Percentiles rank a stretch among this genome's conserved stretches.
These are phyloP conservation scores for Octodon degus DNA, from an alignment of 2,113 vertebrate genomes.

Conservation along the genomic window DNA sequence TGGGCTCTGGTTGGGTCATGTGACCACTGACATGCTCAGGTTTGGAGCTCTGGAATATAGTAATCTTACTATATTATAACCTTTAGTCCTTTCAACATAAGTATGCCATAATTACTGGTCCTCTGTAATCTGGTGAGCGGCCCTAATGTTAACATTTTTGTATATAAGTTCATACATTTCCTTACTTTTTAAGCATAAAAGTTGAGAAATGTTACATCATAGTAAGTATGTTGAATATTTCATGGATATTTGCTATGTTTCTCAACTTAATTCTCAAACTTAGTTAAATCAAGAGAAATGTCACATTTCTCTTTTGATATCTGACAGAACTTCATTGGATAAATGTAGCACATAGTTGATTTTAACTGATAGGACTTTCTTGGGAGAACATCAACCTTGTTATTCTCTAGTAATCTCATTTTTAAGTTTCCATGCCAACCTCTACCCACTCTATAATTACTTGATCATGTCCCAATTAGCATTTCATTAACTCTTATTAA, in stretches of 20 bases:
- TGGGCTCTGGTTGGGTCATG: background rate
- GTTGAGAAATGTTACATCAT: background rate
- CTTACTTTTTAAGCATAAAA: too few relatives aligned
- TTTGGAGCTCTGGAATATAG: background rate
- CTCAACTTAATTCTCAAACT: background rate
- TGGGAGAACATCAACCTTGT: background rate
- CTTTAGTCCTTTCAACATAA: background rate
- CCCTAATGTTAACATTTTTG: too few relatives aligned
- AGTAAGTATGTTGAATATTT: slow-evolving; percentile 11
- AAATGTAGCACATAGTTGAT: background rate
- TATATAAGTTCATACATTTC: too few relatives aligned
- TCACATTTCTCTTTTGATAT: background rate
- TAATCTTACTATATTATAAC: background rate
- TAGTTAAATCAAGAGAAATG: background rate
- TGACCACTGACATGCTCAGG: background rate
- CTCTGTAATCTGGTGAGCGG: too few relatives aligned
- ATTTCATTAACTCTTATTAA: background rate
- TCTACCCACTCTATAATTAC: background rate
- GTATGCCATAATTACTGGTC: background rate
- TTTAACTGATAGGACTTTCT: background rate
- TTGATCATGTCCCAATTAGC: background rate
- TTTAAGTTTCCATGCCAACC: background rate
- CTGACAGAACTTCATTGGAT: background rate
- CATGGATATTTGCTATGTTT: slow-evolving; percentile 38
- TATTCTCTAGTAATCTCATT: background rate